Base-by-base conservation (phyloP, 2,113 vertebrate genomes). In the Anguilla japonica region DNA sequence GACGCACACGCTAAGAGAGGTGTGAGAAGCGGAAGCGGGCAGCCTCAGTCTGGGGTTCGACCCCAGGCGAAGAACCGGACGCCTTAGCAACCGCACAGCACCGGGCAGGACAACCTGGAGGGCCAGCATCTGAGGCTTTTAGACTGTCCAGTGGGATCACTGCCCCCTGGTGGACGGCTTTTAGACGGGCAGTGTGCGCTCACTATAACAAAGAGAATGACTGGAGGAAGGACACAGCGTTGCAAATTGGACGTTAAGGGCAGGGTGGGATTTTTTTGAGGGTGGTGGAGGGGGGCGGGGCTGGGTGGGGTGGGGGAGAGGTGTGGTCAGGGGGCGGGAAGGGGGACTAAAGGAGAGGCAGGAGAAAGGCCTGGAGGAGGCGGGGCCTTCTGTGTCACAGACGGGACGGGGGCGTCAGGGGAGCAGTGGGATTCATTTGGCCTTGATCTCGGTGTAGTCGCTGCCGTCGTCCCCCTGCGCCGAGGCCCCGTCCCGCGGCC, bases 351-450 rank as follows among this genome's bases (percentile, higher is more conserved):
- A n/a, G n/a, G 71, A 11, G 71, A 34, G 71, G n/a, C 9, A n/a
- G 8, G 71, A 29, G 71, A 34, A 26, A 6, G 29, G 7, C 5
- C 3, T 20, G 43, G 85, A 78, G 86, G 67, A 56, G 75, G 83
- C 88, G 91, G 90, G 81, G 93, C 93, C 92, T 93, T 90, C 95
- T 91, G 93, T 92, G 89, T 95, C 1, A 13, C 94, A 93, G 88
- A 92, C 92, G 79, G 88, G 88, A 93, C 90, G 91, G 91, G 94
- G 89, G 94, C 91, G 93, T 95, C 94, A 96, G 94, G 95, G 95
- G 95, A 96, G 95, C 92, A 96, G 95, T n/a, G 94, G 93, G 92
- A 91, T 95, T 96, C 95, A 96, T 95, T 96, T 96, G 91, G 95
- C 90, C 93, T 96, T 95, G 91, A 96, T 96, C 92, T 96, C 95